A percentile compares a stretch with the other conserved stretches of the same genome.
Conservation (phyloP, 2,113 vertebrate genomes). For the Henicopernis longicauda region DNA sequence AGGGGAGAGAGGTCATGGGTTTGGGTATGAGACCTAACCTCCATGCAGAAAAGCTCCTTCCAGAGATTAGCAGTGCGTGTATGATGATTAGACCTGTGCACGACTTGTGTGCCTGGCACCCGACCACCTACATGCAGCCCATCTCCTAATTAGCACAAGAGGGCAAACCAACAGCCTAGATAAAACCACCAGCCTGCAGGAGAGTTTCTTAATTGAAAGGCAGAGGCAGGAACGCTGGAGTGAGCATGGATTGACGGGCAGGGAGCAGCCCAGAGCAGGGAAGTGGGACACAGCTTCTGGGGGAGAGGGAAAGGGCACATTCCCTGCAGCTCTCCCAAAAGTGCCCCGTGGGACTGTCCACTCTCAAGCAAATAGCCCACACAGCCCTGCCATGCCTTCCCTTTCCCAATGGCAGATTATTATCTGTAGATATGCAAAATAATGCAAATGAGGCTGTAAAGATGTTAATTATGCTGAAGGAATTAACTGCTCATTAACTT, state of each 20-base stretch:
- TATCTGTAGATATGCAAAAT: conserved; percentile 8
- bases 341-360: rapidly evolving
- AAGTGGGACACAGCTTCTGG: rapidly evolving
- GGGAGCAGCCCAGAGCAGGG: background rate
- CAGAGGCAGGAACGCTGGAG: background rate
- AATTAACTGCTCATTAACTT: conserved; percentile 53
- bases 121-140: background rate
- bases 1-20: rapidly evolving
- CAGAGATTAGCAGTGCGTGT: background rate
- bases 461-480: background rate
- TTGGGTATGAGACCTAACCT: background rate
- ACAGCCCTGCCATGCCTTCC: background rate
- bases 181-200: background rate
- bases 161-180: background rate
- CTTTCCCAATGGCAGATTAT: background rate
- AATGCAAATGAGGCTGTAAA: conserved; percentile 19
- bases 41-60: background rate
- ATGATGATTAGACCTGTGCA: background rate
- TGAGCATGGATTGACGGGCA: rapidly evolving
- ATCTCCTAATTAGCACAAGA: background rate
- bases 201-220: background rate
- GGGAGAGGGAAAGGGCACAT: background rate
- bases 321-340: background rate
- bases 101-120: rapidly evolving
- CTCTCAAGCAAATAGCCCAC: background rate